Evolutionary conservation across 2,888 invertebrate genomes (phyloP).

Genomic region (Cabera pusaria): DNA sequence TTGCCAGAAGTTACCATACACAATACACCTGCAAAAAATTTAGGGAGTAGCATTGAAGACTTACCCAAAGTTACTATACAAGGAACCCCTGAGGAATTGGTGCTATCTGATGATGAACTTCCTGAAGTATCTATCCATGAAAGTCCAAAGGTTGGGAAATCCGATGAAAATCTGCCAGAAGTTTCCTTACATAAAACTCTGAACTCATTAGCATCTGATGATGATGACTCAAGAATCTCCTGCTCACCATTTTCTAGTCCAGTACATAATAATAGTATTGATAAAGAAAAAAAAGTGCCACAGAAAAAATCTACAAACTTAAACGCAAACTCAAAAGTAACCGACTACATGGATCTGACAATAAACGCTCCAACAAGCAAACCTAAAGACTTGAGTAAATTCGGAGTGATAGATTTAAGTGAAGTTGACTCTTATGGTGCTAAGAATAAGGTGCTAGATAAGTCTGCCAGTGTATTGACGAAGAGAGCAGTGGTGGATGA

Average conservation of each 20-base stretch:
- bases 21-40: neutral
- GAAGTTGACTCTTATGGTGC: slow-evolving; percentile 27
- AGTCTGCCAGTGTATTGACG: slow-evolving; percentile 27
- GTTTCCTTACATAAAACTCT: neutral
- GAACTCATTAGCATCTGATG: too few relatives aligned
- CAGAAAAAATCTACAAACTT: neutral
- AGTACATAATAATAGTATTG: slow-evolving; percentile 51
- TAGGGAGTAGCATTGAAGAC: slow-evolving; percentile 31
- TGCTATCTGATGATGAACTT: slow-evolving; percentile 7
- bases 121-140: slow-evolving; percentile 5
- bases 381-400: slow-evolving; percentile 5
- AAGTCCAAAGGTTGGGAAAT: neutral
- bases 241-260: slow-evolving; percentile 68
- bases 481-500: slow-evolving; percentile 46
- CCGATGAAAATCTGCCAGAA: slow-evolving; percentile 1
- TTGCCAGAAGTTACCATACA: slow-evolving; percentile 21
- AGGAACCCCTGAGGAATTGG: slow-evolving; percentile 12
- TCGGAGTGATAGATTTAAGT: slow-evolving; percentile 27
- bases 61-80: slow-evolving; percentile 22
- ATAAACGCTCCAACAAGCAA: neutral
- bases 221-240: slow-evolving; percentile 46
- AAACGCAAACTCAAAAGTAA: slow-evolving; percentile 1
- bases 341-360: slow-evolving; percentile 16
- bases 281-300: neutral
- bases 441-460: slow-evolving; percentile 38